Evolutionary conservation across 1,140 invertebrate species (phyloP).

Genomic region (Ostrea denselamellosa): DNA sequence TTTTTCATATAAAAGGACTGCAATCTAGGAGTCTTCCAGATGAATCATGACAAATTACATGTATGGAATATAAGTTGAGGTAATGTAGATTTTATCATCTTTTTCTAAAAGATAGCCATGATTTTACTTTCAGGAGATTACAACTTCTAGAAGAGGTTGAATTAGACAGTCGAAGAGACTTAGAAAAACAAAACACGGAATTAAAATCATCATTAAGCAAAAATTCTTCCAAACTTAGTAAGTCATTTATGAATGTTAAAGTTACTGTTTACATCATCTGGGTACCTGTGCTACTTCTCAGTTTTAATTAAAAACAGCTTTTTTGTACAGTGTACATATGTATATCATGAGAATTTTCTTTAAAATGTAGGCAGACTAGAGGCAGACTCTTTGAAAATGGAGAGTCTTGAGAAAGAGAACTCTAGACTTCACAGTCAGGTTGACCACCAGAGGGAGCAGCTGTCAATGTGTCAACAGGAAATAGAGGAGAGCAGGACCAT

Average conservation of each 20-base stretch:
- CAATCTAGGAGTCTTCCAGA: no score
- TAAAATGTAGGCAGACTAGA: conserved; percentile 57
- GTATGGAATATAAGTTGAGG: no score
- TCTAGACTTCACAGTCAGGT: conserved; percentile 57
- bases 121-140: conserved; percentile 60
- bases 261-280: no score
- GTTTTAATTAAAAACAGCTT: no score
- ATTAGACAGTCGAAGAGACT: conserved; percentile 62
- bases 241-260: conserved; percentile 30
- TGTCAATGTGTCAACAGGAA: conserved; percentile 64
- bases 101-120: no score
- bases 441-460: conserved; percentile 59
- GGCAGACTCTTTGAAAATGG: conserved; percentile 54
- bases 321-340: neutral
- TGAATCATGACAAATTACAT: no score
- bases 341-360: neutral
- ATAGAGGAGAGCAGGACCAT: conserved; percentile 69
- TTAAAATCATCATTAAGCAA: conserved; percentile 67
- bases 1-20: no score
- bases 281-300: no score
- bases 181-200: conserved; percentile 69
- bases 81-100: no score
- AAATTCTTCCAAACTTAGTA: conserved; percentile 67
- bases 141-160: conserved; percentile 64
- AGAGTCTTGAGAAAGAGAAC: conserved; percentile 65